Conservation (phyloP, 2,888 invertebrate species). For the Agapostemon virescens region DNA sequence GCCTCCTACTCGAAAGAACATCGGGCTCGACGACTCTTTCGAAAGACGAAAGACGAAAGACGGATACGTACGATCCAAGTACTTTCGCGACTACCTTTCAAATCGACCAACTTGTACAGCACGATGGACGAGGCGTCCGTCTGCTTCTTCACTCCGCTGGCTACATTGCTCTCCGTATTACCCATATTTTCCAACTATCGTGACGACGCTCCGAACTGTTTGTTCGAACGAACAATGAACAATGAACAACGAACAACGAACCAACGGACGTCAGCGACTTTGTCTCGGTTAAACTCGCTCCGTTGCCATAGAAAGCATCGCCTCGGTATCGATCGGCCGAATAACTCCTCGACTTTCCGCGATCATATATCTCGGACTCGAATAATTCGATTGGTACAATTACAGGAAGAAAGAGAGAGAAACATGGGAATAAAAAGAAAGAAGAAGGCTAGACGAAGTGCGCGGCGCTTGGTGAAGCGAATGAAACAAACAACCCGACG, state of each 20-base stretch:
- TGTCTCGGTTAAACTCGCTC: not conserved
- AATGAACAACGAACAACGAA: no score
- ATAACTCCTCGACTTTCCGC: not conserved
- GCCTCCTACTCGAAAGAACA: constrained; percentile 84
- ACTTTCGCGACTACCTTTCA: constrained; percentile 88
- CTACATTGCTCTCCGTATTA: constrained; percentile 93
- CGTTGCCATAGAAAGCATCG: constrained; percentile 56
- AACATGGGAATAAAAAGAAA: no score
- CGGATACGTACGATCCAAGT: no score
- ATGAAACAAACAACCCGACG: no score
- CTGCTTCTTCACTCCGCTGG: constrained; percentile 97
- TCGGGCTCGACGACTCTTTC: not conserved
- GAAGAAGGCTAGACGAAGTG: no score
- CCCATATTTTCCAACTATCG: constrained; percentile 83
- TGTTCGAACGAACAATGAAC: not conserved
- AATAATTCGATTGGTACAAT: no score
- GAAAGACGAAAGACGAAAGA: no score
- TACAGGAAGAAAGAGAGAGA: no score
- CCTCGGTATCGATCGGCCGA: constrained; percentile 56
- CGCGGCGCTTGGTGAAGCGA: not conserved
- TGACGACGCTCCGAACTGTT: not conserved
- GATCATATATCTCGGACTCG: no score
- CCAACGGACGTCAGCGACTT: not conserved
- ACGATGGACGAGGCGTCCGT: constrained; percentile 92
- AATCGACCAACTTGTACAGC: constrained; percentile 93